These are phyloP conservation scores for Portevinia maculata DNA, from an alignment of 2,888 invertebrate genomes.

Conservation along the genomic window DNA sequence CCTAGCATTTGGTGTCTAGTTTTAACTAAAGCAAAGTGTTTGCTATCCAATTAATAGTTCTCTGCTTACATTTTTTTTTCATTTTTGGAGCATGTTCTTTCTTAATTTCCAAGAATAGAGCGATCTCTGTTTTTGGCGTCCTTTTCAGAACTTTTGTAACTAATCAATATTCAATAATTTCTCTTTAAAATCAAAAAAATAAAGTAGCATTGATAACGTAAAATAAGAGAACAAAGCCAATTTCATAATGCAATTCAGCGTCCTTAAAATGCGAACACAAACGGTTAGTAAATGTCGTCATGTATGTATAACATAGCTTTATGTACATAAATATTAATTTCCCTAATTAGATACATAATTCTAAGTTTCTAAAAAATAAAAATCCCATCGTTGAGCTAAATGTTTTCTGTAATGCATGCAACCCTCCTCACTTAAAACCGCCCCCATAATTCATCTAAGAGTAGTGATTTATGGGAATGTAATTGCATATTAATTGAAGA, in stretches of 20 bases:
- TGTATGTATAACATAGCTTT: not conserved
- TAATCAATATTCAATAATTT: not conserved
- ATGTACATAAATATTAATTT: constrained; percentile 12
- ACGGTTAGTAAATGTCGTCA: constrained; percentile 38
- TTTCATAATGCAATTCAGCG: constrained; percentile 56
- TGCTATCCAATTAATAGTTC: not conserved
- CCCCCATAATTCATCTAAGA: constrained; percentile 3
- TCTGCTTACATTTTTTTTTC: not conserved
- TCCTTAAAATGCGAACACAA: constrained; percentile 19
- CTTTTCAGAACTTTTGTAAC: not conserved
- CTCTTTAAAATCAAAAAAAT: constrained; percentile 6
- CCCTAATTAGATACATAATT: not conserved
- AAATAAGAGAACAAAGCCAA: constrained; percentile 53
- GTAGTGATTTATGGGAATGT: constrained; percentile 57
- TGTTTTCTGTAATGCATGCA: not conserved
- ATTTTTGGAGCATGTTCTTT: constrained; percentile 26
- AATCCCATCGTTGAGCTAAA: constrained; percentile 10
- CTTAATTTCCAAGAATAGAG: not conserved
- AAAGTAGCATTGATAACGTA: constrained; percentile 25
- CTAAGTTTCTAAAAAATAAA: constrained; percentile 8
- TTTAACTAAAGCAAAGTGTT: no score
- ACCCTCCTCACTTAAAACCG: not conserved
- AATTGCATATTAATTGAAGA: constrained; percentile 65
- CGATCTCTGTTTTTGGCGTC: not conserved
- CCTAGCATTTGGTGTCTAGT: no score